Percentiles rank a stretch among this genome's conserved stretches.
These are phyloP conservation scores for Theocolax elegans DNA, from an alignment of 1,140 invertebrate genomes.

Conservation along the genomic window DNA sequence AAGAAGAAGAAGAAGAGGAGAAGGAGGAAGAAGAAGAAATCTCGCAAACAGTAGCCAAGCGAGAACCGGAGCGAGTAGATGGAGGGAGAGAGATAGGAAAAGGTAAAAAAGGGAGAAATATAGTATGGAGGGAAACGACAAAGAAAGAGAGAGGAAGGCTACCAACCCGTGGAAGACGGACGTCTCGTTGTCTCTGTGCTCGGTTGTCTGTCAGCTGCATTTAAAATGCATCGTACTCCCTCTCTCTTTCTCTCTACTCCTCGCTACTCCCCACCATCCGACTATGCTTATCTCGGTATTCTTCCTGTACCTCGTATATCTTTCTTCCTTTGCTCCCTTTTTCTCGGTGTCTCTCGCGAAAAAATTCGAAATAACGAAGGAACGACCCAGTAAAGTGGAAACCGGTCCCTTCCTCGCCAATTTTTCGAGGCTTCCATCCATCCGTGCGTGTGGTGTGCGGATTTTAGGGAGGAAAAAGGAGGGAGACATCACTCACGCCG, in stretches of 20 bases:
- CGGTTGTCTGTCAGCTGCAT: slow-evolving; percentile 56
- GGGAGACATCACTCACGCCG: slow-evolving; percentile 31
- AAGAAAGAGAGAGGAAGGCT: slow-evolving; percentile 39
- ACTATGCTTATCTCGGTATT: slow-evolving; percentile 20
- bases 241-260: background rate
- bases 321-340: slow-evolving; percentile 43
- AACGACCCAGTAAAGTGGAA: slow-evolving; percentile 43
- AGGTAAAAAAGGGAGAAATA: slow-evolving; percentile 33
- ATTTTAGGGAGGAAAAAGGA: background rate
- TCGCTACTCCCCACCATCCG: slow-evolving; percentile 26
- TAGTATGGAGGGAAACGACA: slow-evolving; percentile 9
- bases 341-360: slow-evolving; percentile 46
- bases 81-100: slow-evolving; percentile 34
- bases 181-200: slow-evolving; percentile 52
- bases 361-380: slow-evolving; percentile 58
- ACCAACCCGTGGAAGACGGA: slow-evolving; percentile 44
- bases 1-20: background rate
- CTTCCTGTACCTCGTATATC: slow-evolving; percentile 34
- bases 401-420: slow-evolving; percentile 47
- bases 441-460: background rate
- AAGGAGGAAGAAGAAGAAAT: background rate
- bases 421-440: slow-evolving; percentile 44
- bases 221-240: slow-evolving; percentile 51
- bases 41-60: background rate
- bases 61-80: background rate